A percentile compares a stretch with the other conserved stretches of the same genome.
These are phyloP conservation scores for Cervus canadensis DNA, from an alignment of 2,113 vertebrate species.

Conservation along the genomic window DNA sequence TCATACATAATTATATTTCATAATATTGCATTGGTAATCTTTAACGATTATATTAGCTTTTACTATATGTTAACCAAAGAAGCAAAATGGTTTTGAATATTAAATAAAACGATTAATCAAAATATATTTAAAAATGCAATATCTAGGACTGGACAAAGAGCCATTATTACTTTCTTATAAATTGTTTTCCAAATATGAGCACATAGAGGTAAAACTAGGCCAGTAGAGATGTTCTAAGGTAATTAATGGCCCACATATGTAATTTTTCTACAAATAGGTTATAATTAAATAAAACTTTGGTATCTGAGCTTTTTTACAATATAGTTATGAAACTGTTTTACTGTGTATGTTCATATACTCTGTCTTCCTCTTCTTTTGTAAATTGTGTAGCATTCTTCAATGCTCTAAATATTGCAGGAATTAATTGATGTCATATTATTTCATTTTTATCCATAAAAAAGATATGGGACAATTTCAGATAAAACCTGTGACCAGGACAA, in stretches of 20 bases:
- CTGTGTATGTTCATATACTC: rapidly evolving
- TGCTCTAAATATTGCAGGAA: not conserved
- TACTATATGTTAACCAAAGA: not conserved
- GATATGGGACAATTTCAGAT: not conserved
- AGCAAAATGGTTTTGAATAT: not conserved
- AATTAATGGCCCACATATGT: rapidly evolving
- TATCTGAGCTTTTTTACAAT: not conserved
- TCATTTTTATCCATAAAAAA: not conserved
- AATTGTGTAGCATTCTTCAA: not conserved
- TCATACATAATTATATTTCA: not conserved
- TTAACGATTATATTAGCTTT: not conserved
- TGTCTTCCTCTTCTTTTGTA: not conserved
- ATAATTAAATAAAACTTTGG: not conserved
- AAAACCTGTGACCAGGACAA: not conserved
- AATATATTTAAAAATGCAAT: not conserved
- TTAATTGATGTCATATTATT: not conserved
- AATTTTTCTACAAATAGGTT: not conserved
- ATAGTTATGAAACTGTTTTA: not conserved
- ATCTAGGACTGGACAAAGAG: not conserved
- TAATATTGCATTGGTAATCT: not conserved
- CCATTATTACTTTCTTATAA: not conserved
- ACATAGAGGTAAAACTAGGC: not conserved
- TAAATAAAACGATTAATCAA: not conserved
- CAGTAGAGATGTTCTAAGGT: not conserved
- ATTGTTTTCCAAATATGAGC: not conserved